Conservation (phyloP, 2,888 invertebrate species). For the Drosophila formosana region DNA sequence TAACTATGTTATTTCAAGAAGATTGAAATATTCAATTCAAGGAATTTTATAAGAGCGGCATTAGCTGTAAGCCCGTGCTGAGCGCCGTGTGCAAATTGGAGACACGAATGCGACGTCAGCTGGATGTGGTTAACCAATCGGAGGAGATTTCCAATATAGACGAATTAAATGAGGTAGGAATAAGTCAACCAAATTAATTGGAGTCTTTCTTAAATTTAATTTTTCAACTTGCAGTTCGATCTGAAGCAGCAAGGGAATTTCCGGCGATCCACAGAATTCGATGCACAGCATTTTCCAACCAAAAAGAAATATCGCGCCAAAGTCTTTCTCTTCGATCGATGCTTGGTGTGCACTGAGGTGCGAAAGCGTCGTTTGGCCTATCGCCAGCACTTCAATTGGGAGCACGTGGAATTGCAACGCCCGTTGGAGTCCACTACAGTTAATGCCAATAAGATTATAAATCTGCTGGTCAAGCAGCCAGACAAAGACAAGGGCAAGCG, state of each 20-base stretch:
- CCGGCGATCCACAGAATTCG: conserved; percentile 82
- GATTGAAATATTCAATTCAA: conserved; percentile 19
- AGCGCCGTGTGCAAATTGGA: conserved; percentile 84
- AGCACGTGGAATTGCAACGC: conserved; percentile 80
- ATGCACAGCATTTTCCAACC: conserved; percentile 82
- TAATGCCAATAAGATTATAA: conserved; percentile 79
- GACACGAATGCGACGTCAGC: conserved; percentile 83
- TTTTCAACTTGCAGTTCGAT: conserved; percentile 70
- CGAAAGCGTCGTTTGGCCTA: conserved; percentile 82
- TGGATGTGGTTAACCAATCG: conserved; percentile 84
- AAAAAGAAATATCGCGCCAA: conserved; percentile 83
- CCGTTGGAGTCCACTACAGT: conserved; percentile 57
- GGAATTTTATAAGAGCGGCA: conserved; percentile 83
- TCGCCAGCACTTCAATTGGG: conserved; percentile 82
- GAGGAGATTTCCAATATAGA: conserved; percentile 84
- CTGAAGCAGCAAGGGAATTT: conserved; percentile 82
- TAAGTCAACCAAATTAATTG: no score
- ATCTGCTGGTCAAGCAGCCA: conserved; percentile 68
- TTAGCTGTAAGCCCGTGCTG: conserved; percentile 84
- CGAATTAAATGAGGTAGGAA: conserved; percentile 81
- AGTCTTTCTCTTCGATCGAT: conserved; percentile 84
- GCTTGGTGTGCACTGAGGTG: conserved; percentile 83
- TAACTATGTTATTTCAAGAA: not conserved
- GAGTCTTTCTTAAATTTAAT: not conserved
- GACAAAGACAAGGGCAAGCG: conserved; percentile 60